phyloP scores from a whole-genome alignment of 2,888 invertebrate genomes.

The Coleophora deauratella region DNA sequence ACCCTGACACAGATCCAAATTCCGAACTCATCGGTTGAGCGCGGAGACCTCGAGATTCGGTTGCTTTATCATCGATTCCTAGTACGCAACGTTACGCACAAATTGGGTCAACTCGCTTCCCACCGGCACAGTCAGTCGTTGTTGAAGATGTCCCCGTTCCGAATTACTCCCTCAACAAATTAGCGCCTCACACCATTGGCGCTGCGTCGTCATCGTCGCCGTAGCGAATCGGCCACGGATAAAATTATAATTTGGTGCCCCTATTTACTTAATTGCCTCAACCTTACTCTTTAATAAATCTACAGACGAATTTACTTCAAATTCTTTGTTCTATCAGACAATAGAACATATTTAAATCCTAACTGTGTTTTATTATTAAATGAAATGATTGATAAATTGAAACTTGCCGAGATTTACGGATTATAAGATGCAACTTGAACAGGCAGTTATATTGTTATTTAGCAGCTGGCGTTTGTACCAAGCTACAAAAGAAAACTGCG shows the following conservation, averaged over 20 bases:
- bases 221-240: conserved; percentile 37
- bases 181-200: conserved; percentile 41
- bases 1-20: conserved; percentile 71
- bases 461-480: neutral
- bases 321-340: too few relatives aligned
- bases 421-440: too few relatives aligned
- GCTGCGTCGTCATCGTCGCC: conserved; percentile 3
- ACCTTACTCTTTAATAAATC: neutral
- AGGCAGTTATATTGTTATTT: neutral
- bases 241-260: conserved; percentile 26
- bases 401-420: too few relatives aligned
- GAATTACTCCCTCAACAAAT: conserved; percentile 60
- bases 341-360: too few relatives aligned
- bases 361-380: too few relatives aligned
- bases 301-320: too few relatives aligned
- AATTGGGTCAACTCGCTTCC: conserved; percentile 64
- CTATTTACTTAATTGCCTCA: conserved; percentile 14
- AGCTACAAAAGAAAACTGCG: conserved; percentile 21
- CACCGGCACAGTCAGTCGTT: conserved; percentile 30
- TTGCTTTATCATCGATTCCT: conserved; percentile 67
- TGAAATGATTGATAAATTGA: too few relatives aligned
- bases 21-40: conserved; percentile 62
- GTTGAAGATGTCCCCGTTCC: conserved; percentile 58
- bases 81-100: conserved; percentile 49
- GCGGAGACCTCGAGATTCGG: conserved; percentile 63